Evolutionary conservation across 1,140 invertebrate species (phyloP), one percentile per base, ranked within the genome.

Genomic region (Oryzaephilus surinamensis): DNA sequence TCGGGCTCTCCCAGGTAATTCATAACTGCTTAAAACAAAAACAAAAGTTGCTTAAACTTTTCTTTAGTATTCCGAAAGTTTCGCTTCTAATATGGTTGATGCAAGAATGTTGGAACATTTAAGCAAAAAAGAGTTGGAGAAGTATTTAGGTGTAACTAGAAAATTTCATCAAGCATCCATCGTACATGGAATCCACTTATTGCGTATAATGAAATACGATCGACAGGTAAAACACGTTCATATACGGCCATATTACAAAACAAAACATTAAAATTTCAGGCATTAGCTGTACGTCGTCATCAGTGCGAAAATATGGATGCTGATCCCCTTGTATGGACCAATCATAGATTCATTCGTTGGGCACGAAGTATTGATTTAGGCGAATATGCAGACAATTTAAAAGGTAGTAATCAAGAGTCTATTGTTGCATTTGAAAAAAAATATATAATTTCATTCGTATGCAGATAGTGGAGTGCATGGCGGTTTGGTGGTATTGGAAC

Each of bases 151-250:
- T 1, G 84, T 94, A 5, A 89, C 85, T 17, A 72, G 87, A 32
- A 94, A 93, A 62, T 92, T 92, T 63, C 89, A 93, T 66, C 87
- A 93, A 65, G 84, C 87, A 3, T 91, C 87, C 50, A 86, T 96
- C 48, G 84, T 93, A 23, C 88, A 94, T 56, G 90, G 79, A 48
- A 89, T 96, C 49, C 88, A 94, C 67, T 69, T 96, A 41, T 70
- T 96, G 38, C 73, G 88, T 41, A 85, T 92, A 66, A 77, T 94
- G 61, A 88, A 88, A 57, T 96, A 92, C 56, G 90, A 96, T 66
- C 74, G 87, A 64, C 84, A 90, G 73, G 86, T 88, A 57, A 65
- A 61, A 50, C 23, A n/a, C 15, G 11, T 23, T 21, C 6, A 35
- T 35, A 24, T 35, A 11, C 14, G 12, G 19, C 8, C 19, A 5